Conservation (phyloP, 2,113 vertebrate genomes). For the Pungitius pungitius region DNA sequence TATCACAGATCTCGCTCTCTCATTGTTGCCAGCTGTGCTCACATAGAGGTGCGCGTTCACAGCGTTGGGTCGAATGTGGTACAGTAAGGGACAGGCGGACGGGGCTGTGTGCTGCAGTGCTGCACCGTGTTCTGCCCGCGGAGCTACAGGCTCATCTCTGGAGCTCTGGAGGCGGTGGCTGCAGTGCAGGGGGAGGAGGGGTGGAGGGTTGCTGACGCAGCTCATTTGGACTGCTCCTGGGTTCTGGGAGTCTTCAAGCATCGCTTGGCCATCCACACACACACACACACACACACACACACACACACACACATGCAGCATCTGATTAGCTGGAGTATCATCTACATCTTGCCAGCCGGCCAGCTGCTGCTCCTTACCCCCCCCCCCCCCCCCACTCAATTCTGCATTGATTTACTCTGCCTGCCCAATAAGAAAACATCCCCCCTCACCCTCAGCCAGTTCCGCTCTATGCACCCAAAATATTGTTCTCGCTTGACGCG, state of each 20-base stretch:
- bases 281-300: conserved; percentile 18
- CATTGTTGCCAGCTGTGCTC: background rate
- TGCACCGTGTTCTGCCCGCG: conserved; percentile 6
- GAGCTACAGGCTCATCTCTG: conserved; percentile 23
- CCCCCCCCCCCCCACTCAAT: conserved; percentile 27
- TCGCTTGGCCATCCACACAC: conserved; percentile 30
- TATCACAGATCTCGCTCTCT: background rate
- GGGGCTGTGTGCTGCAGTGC: conserved; percentile 1
- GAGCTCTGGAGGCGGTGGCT: conserved; percentile 53
- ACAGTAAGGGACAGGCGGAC: conserved; percentile 1
- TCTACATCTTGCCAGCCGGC: conserved; percentile 44
- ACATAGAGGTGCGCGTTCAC: background rate
- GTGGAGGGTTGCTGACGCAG: conserved; percentile 54
- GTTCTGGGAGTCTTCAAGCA: conserved; percentile 49
- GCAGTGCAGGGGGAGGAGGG: conserved; percentile 26
- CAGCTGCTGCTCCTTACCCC: conserved; percentile 59
- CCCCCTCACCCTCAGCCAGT: background rate
- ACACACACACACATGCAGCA: conserved; percentile 18
- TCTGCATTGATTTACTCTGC: conserved; percentile 48
- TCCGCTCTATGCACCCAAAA: conserved; percentile 18
- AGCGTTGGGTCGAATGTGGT: background rate
- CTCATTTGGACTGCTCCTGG: conserved; percentile 62
- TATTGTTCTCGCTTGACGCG: conserved; percentile 53
- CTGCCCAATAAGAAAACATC: conserved; percentile 3
- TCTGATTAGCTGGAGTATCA: conserved; percentile 46